Evolutionary conservation across 2,888 invertebrate genomes (phyloP).

Genomic region (Hypercompe scribonia): DNA sequence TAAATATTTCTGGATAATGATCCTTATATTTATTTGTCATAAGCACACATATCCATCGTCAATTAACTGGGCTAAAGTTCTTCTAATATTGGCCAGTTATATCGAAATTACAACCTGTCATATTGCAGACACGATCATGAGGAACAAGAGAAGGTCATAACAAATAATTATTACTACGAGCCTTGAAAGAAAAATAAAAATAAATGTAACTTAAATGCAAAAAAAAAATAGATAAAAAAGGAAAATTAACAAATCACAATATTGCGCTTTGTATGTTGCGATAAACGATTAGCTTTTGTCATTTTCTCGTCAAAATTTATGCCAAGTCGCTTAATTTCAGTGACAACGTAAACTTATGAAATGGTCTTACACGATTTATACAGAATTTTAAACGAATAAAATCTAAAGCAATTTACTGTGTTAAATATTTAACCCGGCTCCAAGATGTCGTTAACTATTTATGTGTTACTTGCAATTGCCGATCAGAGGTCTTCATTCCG

Average conservation of each 20-base stretch:
- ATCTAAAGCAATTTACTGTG: not conserved
- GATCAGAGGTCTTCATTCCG: not conserved
- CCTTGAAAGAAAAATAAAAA: conserved; percentile 43
- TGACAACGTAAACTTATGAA: not conserved
- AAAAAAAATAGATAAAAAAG: not conserved
- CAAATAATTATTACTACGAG: conserved; percentile 65
- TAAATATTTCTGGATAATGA: conserved; percentile 42
- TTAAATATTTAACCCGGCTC: not conserved
- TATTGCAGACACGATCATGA: conserved; percentile 78
- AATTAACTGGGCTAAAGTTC: conserved; percentile 47
- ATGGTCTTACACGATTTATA: too few species aligned
- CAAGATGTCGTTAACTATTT: not conserved
- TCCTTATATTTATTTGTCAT: conserved; percentile 40
- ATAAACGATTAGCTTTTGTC: not conserved
- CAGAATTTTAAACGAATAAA: not conserved
- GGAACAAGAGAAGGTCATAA: conserved; percentile 76
- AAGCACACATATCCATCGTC: conserved; percentile 53
- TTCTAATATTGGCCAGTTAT: conserved; percentile 60
- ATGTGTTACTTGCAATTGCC: not conserved
- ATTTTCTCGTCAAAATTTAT: not conserved
- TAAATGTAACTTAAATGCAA: not conserved
- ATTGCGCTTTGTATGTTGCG: not conserved
- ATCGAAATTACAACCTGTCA: conserved; percentile 83
- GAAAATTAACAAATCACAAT: not conserved
- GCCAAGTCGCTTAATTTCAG: not conserved